Base-by-base conservation (phyloP, 2,888 invertebrate species). In the Elegia similella region DNA sequence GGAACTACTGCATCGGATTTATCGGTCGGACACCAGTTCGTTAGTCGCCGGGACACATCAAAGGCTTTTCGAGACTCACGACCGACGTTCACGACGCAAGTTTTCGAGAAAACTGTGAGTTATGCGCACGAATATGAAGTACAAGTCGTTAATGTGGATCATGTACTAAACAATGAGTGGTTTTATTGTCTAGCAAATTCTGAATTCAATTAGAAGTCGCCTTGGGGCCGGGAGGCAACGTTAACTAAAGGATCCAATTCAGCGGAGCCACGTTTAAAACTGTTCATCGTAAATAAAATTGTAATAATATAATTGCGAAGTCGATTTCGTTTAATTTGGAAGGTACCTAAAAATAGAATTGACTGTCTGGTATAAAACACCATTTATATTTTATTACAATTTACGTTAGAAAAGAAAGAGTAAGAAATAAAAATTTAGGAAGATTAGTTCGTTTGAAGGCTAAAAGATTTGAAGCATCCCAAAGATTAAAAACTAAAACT, bases 101-200 rank as follows among this genome's bases (percentile, higher is more conserved):
- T 82, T 88, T 88, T 88, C 83, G 80, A 84, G 88, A 84, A 86
- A 88, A 86, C 78, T 68, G 68, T 70, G 57, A 72, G 76, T 70
- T 80, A 80, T 77, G 82, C 73, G 82, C 88, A 85, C 88, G 88
- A 84, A 81, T 84, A 75, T 82, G 77, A 74, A 76, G 76, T 70
- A 74, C 71, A 61, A 38, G 70, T 59, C 69, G 62, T 64, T 66
- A 64, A 69, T 69, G 68, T 63, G 64, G 63, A 61, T 59, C 60
- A 67, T 50, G 50, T 50, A 64, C 63, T 66, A 65, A 63, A 58
- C 56, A 59, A 61, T 63, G 55, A 32, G 43, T 44, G 55, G 54
- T 15, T 42, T 52, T 55, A 59, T 57, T 44, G 57, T 55, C 54
- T 34, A 44, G 54, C 43, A 44, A 58, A 58, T 55, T 57, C 52